Evolutionary conservation across 2,113 vertebrate genomes (phyloP).

Genomic region (Dicentrarchus labrax): DNA sequence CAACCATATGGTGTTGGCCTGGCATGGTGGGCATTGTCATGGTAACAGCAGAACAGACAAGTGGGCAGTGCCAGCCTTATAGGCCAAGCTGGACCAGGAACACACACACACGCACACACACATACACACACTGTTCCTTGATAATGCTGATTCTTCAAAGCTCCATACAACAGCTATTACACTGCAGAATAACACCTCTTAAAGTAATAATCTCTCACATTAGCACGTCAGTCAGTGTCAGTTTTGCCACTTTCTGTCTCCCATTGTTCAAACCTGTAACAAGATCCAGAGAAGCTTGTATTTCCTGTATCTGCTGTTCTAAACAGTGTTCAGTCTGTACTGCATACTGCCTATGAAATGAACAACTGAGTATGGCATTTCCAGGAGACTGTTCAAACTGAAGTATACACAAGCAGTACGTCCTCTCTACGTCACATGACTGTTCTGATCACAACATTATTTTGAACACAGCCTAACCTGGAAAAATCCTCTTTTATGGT

Average conservation of each 20-base stretch:
- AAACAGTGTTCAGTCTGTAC: neutral
- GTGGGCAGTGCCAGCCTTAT: conserved; percentile 65
- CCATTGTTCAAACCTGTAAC: neutral
- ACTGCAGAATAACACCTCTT: neutral
- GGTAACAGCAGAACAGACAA: conserved; percentile 73
- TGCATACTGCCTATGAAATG: neutral
- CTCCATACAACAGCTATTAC: neutral
- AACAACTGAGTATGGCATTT: neutral
- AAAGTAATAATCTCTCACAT: neutral
- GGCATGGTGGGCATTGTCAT: conserved; percentile 73
- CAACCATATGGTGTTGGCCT: conserved; percentile 79
- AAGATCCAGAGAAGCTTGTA: neutral
- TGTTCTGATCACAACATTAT: too few species aligned
- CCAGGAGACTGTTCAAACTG: neutral
- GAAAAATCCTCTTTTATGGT: neutral
- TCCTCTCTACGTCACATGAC: neutral
- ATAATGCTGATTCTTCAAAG: conserved; percentile 12
- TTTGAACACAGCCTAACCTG: too few species aligned
- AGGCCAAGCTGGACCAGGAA: conserved; percentile 38
- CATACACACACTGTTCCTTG: conserved; percentile 12
- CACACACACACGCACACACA: conserved; percentile 32
- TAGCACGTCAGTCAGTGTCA: neutral
- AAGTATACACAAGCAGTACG: neutral
- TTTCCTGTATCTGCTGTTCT: neutral
- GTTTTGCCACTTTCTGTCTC: neutral